These are phyloP conservation scores for Archips xylosteana DNA, from an alignment of 2,888 invertebrate genomes.

Conservation along the genomic window DNA sequence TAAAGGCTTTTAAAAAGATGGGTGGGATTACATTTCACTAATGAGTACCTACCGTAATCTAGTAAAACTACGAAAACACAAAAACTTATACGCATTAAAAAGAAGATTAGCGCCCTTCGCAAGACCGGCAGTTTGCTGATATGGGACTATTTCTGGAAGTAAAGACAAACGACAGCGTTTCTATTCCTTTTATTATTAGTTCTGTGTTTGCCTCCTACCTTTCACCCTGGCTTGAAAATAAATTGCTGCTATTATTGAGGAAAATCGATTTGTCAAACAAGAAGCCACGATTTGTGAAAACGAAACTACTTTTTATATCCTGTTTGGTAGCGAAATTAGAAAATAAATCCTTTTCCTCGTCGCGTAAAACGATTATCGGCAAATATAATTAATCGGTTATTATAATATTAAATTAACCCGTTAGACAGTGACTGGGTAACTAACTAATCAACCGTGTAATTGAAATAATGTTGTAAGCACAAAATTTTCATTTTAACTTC, in stretches of 20 bases:
- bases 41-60: too few species aligned
- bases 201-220: conserved; percentile 44
- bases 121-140: too few species aligned
- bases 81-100: too few species aligned
- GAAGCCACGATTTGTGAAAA: conserved; percentile 11
- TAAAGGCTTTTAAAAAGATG: too few species aligned
- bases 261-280: conserved; percentile 27
- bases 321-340: not conserved
- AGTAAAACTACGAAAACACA: too few species aligned
- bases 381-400: not conserved
- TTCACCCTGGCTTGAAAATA: conserved; percentile 45
- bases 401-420: not conserved
- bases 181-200: too few species aligned
- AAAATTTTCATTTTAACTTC: conserved; percentile 22
- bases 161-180: too few species aligned
- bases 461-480: not conserved
- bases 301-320: not conserved
- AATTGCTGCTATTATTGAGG: conserved; percentile 46
- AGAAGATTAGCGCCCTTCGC: too few species aligned
- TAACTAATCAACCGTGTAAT: not conserved
- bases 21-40: too few species aligned
- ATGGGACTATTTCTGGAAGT: too few species aligned
- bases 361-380: not conserved
- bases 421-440: not conserved
- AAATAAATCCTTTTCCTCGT: not conserved